phyloP scores from a whole-genome alignment of 2,888 invertebrate species.

The Zaprionus obscuricornis region DNA sequence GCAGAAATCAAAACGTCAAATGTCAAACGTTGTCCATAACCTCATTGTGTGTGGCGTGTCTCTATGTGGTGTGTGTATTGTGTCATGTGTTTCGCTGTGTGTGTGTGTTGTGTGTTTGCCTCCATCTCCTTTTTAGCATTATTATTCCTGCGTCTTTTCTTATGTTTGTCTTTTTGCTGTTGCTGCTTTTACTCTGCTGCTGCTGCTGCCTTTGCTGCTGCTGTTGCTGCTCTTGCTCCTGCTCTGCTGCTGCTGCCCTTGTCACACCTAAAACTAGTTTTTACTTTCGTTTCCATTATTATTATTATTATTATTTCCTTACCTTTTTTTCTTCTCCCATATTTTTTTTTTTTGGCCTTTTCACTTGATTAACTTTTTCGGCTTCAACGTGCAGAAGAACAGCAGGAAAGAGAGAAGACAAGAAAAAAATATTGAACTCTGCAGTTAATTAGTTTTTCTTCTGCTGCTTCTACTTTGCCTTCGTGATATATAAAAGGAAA shows the following conservation, averaged over 20 bases:
- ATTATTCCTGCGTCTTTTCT: too few species aligned
- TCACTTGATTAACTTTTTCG: conserved; percentile 44
- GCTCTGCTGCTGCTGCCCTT: conserved; percentile 7
- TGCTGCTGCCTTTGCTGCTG: not conserved
- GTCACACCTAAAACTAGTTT: conserved; percentile 51
- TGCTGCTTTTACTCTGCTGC: not conserved
- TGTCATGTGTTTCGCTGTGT: too few species aligned
- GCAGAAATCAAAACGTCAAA: conserved; percentile 32
- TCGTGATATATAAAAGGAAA: too few species aligned
- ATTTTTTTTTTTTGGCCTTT: conserved; percentile 16
- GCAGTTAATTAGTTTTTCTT: not conserved
- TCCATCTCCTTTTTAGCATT: too few species aligned
- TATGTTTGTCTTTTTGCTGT: too few species aligned
- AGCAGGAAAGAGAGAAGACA: too few species aligned
- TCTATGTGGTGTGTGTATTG: too few species aligned
- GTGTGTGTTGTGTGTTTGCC: too few species aligned
- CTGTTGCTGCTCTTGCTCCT: not conserved
- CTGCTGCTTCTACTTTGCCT: too few species aligned
- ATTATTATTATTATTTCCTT: conserved; percentile 12
- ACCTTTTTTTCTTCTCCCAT: conserved; percentile 5
- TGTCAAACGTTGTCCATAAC: conserved; percentile 47
- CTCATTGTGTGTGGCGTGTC: too few species aligned
- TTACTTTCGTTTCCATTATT: conserved; percentile 37
- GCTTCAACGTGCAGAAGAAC: too few species aligned
- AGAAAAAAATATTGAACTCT: too few species aligned